Percentiles rank a stretch among this genome's conserved stretches.
Conservation (phyloP, 1,140 invertebrate genomes). For the Lutraria rhynchaena region DNA sequence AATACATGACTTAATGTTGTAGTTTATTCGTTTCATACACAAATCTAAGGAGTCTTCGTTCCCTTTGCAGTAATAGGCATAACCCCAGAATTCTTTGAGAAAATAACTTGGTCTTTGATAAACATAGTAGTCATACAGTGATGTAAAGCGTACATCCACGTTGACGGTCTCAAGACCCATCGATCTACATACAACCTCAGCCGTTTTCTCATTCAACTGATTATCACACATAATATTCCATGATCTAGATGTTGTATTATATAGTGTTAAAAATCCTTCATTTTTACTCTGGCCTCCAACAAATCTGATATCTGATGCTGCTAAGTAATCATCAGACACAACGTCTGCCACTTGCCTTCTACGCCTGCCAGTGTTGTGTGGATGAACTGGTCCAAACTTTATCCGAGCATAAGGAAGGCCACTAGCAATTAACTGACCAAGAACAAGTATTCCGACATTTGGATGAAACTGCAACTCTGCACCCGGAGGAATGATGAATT, state of each 20-base stretch:
- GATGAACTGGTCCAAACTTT: slow-evolving; percentile 67
- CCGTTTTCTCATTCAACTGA: slow-evolving; percentile 88
- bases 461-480: slow-evolving; percentile 97
- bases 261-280: slow-evolving; percentile 95
- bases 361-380: slow-evolving; percentile 59
- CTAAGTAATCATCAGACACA: background rate
- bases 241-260: slow-evolving; percentile 96
- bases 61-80: slow-evolving; percentile 92
- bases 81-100: slow-evolving; percentile 91
- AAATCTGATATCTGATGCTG: slow-evolving; percentile 40
- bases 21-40: slow-evolving; percentile 89
- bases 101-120: slow-evolving; percentile 81
- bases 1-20: slow-evolving; percentile 78
- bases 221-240: slow-evolving; percentile 98
- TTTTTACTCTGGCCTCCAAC: slow-evolving; percentile 71
- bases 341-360: slow-evolving; percentile 24
- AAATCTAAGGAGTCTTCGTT: slow-evolving; percentile 92
- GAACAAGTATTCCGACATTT: slow-evolving; percentile 97
- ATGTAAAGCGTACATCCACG: slow-evolving; percentile 83
- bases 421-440: slow-evolving; percentile 94
- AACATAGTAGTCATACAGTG: slow-evolving; percentile 79
- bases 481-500: slow-evolving; percentile 93
- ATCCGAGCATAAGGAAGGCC: slow-evolving; percentile 89
- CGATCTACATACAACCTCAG: slow-evolving; percentile 92
- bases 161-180: slow-evolving; percentile 95